These are phyloP conservation scores for Delia radicum DNA, from an alignment of 1,140 invertebrate species.

Conservation along the genomic window DNA sequence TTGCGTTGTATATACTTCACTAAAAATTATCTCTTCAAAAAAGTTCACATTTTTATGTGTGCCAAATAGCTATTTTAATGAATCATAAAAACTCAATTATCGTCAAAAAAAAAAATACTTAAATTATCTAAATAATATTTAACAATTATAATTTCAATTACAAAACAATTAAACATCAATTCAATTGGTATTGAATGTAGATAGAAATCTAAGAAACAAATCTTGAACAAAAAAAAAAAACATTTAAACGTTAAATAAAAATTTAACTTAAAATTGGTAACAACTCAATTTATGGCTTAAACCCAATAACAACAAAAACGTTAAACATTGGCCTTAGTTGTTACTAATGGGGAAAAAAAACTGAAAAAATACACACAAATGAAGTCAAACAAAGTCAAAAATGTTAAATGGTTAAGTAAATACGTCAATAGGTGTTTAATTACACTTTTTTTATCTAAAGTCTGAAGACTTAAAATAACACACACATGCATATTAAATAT, in stretches of 20 bases:
- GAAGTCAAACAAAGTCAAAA: neutral
- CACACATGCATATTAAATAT: too few species aligned
- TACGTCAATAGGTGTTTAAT: slow-evolving; percentile 1
- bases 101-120: neutral
- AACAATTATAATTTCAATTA: neutral
- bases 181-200: neutral
- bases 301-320: neutral
- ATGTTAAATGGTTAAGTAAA: slow-evolving; percentile 2
- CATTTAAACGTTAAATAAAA: neutral
- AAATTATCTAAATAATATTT: neutral
- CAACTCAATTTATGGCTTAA: neutral
- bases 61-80: too few species aligned
- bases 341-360: neutral
- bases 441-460: neutral
- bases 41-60: too few species aligned
- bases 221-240: neutral
- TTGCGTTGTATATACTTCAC: too few species aligned
- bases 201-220: too few species aligned
- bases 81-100: neutral
- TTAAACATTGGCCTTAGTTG: neutral
- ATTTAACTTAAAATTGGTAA: neutral
- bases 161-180: neutral
- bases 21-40: too few species aligned
- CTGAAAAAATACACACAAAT: neutral
- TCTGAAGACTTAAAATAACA: too few species aligned